Base-by-base conservation (phyloP, 2,113 vertebrate genomes). In the Mormoops blainvillei region DNA sequence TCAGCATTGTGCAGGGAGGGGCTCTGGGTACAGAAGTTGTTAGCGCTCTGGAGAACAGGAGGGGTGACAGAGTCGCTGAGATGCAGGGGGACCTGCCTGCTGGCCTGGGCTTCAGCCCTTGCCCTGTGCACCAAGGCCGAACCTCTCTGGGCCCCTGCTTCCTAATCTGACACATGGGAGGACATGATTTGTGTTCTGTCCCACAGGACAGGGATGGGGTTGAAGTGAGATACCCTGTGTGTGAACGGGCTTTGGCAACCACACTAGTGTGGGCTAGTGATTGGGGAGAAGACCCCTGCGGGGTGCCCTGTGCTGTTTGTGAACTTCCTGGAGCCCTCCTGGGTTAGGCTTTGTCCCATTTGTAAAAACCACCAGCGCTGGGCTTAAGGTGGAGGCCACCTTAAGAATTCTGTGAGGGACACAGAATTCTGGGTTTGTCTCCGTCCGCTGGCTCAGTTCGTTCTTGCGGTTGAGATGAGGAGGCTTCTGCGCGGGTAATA, bases 341-440 rank as follows among this genome's bases (percentile, higher is more conserved):
- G 74, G 33, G 41, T 89, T 74, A 56, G 86, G 54, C 7, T 87
- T 89, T 48, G 70, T 52, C 31, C 71, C 50, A 33, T 61, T 68
- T 90, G 94, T 94, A 68, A 91, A 94, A 85, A 95, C 85, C 93
- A 92, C 97, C 94, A 95, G 97, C 95, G 94, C 24, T 18, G 12
- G n/a, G 41, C 33, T 18, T 4, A 18, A 54, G 13, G 36, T 28
- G 11, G 19, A 80, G 36, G 65, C 83, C 61, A 36, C n/a, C n/a
- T n/a, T n/a, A n/a, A n/a, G n/a, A n/a, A 26, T 85, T 14, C 54
- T 82, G 67, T 31, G 16, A 38, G 9, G 58, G 71, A 86, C 81
- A 38, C 52, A 65, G 12, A 41, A 54, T 65, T 65, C 54, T 41
- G 50, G 36, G 22, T 33, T 26, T 22, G 14, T 63, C 33, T 58